Conservation (phyloP, 1,140 invertebrate species). For the Argopecten irradians region DNA sequence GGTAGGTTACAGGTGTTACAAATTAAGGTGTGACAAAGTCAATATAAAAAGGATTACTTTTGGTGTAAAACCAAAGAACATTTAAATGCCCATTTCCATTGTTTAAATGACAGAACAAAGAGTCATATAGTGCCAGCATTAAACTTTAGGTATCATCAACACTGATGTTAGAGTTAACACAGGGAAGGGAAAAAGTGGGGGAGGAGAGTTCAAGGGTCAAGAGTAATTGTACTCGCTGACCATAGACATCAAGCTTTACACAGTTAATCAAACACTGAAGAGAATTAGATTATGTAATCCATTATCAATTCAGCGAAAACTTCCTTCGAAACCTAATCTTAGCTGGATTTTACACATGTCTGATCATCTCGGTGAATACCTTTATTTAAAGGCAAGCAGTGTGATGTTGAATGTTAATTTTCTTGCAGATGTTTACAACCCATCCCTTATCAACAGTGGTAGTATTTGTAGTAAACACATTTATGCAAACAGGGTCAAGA, state of each 20-base stretch:
- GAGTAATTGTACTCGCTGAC: neutral
- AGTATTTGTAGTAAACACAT: neutral
- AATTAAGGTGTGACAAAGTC: neutral
- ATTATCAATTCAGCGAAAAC: no score
- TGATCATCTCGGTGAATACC: neutral
- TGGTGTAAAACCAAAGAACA: neutral
- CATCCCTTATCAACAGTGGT: neutral
- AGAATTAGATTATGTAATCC: neutral
- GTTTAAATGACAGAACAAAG: conserved; percentile 9
- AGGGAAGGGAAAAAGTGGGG: neutral
- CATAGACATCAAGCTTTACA: no score
- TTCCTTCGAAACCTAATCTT: no score
- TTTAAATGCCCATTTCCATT: conserved; percentile 9
- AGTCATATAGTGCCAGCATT: neutral
- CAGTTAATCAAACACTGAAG: neutral
- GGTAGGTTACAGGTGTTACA: neutral
- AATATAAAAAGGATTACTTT: conserved; percentile 13
- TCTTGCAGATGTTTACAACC: neutral
- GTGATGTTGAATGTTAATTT: neutral
- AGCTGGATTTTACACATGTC: neutral
- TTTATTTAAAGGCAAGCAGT: neutral
- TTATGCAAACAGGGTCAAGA: neutral
- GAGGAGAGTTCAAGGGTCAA: neutral
- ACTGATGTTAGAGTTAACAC: neutral
- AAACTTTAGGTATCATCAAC: neutral